phyloP scores from a whole-genome alignment of 92 coral and sea anemone genomes.

The Montipora capitata region DNA sequence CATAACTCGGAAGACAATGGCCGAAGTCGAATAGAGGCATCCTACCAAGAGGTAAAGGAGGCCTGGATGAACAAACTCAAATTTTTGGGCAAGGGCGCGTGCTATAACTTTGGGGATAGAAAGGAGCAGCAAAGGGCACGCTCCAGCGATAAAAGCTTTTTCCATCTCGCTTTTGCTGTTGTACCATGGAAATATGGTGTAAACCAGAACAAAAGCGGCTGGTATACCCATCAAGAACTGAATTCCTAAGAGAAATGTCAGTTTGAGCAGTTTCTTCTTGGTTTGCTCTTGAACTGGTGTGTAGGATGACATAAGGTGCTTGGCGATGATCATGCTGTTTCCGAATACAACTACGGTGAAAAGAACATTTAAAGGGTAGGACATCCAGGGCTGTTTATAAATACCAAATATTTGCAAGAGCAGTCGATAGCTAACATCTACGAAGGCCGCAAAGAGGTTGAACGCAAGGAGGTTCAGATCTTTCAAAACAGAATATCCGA shows the following conservation, averaged over 20 bases:
- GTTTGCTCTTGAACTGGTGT: background rate
- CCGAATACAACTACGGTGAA: conserved; percentile 50
- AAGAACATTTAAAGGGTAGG: conserved; percentile 61
- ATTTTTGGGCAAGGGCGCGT: conserved; percentile 63
- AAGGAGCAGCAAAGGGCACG: conserved; percentile 55
- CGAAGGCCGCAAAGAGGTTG: conserved; percentile 76
- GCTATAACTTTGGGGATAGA: conserved; percentile 64
- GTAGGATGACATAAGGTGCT: background rate
- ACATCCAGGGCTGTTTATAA: conserved; percentile 71
- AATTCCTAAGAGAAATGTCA: conserved; percentile 42
- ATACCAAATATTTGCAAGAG: conserved; percentile 67
- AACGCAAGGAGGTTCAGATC: conserved; percentile 74
- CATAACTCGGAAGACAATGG: conserved; percentile 74
- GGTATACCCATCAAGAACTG: conserved; percentile 74
- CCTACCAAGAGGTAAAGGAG: conserved; percentile 57
- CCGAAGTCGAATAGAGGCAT: conserved; percentile 46
- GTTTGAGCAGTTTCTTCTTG: conserved; percentile 22
- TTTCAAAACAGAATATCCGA: conserved; percentile 66
- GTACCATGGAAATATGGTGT: conserved; percentile 41
- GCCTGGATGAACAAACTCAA: conserved; percentile 55
- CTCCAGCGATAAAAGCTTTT: conserved; percentile 30
- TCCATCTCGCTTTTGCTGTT: conserved; percentile 30
- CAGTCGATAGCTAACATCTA: conserved; percentile 71
- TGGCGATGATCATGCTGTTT: conserved; percentile 66
- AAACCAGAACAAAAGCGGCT: conserved; percentile 41